A percentile compares a stretch with the other conserved stretches of the same genome.
phyloP scores from a whole-genome alignment of 2,888 invertebrate species.

The Cantharis nigra region DNA sequence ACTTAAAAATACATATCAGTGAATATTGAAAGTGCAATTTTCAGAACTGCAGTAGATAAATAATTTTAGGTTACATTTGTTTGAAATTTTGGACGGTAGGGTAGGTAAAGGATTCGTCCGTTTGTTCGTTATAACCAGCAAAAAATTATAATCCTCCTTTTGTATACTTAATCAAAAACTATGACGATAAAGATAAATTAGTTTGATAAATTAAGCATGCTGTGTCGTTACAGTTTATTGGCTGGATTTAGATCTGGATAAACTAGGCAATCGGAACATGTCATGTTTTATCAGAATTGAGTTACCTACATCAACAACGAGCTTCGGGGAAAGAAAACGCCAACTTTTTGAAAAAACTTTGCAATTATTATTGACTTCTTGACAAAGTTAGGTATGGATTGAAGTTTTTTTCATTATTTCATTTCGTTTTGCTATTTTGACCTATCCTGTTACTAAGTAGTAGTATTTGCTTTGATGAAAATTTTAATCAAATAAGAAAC shows the following conservation, averaged over 20 bases:
- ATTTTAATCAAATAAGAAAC: background rate
- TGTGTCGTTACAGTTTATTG: background rate
- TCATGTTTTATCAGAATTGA: background rate
- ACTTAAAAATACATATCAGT: no score
- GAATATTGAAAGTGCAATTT: no score
- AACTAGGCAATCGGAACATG: background rate
- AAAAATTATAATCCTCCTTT: background rate
- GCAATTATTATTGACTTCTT: background rate
- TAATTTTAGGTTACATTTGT: no score
- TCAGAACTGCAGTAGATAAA: no score
- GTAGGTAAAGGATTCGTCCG: no score
- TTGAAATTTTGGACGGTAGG: no score
- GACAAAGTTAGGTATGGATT: no score
- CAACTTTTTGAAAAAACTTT: background rate
- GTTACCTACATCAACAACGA: background rate
- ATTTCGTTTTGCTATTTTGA: background rate
- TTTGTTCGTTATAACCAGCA: no score
- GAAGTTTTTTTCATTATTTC: background rate
- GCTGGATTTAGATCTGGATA: background rate
- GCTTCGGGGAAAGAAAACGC: background rate
- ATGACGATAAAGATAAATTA: background rate
- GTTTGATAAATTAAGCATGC: background rate
- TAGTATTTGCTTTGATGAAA: background rate
- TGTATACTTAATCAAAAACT: background rate
- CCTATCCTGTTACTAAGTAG: background rate